Base-by-base conservation (phyloP, 2,797 vertebrate genomes). In the Semotilus atromaculatus region DNA sequence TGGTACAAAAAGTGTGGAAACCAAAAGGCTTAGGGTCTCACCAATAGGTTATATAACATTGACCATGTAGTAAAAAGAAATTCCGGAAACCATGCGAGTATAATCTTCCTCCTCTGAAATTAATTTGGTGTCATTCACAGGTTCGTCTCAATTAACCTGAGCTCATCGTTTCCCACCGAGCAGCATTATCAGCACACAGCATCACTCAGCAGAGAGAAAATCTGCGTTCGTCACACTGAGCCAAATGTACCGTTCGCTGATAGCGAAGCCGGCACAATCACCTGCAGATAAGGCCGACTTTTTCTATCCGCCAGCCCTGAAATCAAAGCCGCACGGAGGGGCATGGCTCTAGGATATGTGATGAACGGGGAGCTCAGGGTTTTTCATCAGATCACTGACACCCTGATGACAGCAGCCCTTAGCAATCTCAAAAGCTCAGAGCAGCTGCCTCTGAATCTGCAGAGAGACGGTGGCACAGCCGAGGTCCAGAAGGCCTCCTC, bases 371-470 rank as follows among this genome's bases (percentile, higher is more conserved):
- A 68, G 71, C 68, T 34, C 77, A 34, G 66, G 60, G 36, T 82
- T 89, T 91, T 92, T 92, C 91, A 92, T 88, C 91, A 92, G 84
- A 90, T 88, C 86, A 51, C 85, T 87, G 92, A 90, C 89, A 89
- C 81, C 83, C 84, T 73, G 92, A 91, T 92, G 92, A 93, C 93
- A 94, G 90, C 78, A 23, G 89, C 89, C 88, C 92, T 90, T 89
- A 90, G 83, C 88, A 86, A 86, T 81, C 88, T 90, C 87, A 76
- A 82, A 90, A 89, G 90, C 79, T 83, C 86, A 75, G 74, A 79
- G 87, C 88, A 89, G 91, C 90, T 89, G 90, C 90, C 90, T 81
- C 79, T 2, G 77, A 85, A 90, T 88, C 90, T 51, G 89, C 82
- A 0, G 48, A 78, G 85, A 80, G 86, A 79, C 58, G 34, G 62